phyloP scores from a whole-genome alignment of 2,888 invertebrate species.

The Megamerina dolium region DNA sequence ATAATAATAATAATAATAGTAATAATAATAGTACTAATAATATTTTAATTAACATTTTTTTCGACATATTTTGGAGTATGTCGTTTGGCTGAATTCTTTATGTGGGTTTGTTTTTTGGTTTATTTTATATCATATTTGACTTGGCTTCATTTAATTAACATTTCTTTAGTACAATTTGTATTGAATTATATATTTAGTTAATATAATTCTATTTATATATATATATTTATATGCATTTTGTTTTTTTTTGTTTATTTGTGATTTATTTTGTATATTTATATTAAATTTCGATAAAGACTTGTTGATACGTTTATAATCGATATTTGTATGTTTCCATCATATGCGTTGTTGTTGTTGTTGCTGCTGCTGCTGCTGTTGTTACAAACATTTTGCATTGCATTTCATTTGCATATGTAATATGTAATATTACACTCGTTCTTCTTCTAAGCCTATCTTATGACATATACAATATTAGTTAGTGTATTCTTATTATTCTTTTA shows the following conservation, averaged over 20 bases:
- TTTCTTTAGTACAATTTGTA: too few species aligned
- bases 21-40: too few species aligned
- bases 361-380: not conserved
- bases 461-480: conserved; percentile 1
- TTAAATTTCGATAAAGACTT: conserved; percentile 11
- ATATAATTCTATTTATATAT: conserved; percentile 6
- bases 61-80: too few species aligned
- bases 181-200: too few species aligned
- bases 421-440: not conserved
- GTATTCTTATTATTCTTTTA: too few species aligned
- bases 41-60: too few species aligned
- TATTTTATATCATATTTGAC: too few species aligned
- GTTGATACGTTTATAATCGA: conserved; percentile 9
- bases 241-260: too few species aligned
- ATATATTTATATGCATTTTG: not conserved
- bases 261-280: not conserved
- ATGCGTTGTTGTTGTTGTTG: not conserved
- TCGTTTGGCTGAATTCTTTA: too few species aligned
- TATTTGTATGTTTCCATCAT: not conserved
- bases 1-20: too few species aligned
- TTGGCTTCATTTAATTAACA: too few species aligned
- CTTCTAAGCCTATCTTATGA: not conserved
- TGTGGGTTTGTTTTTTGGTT: too few species aligned
- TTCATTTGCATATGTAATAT: not conserved
- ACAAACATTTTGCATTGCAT: not conserved